Evolutionary conservation across 2,888 invertebrate genomes (phyloP), one percentile per base, ranked within the genome.

Genomic region (Lasioglossum vierecki): DNA sequence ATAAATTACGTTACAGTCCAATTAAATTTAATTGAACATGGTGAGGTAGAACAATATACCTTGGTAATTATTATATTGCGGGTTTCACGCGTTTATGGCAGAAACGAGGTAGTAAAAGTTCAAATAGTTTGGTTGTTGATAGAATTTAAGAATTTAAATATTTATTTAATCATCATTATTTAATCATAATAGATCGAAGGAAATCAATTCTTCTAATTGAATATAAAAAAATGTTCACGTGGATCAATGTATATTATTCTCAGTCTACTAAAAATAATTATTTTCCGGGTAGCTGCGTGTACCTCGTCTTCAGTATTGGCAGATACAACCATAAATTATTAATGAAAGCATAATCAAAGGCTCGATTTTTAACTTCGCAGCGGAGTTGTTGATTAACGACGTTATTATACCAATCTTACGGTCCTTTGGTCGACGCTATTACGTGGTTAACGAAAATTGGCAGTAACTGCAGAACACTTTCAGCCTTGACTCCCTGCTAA

Each of bases 401-500:
- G 74, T 80, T 83, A 88, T 63, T 73, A 46, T 73, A 26, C 60
- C 80, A 83, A 88, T 88, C 80, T 75, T 74, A 75, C 57, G 74
- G 72, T 18, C 53, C 49, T 66, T 75, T 81, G 66, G 41, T 8
- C 66, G 70, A 44, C 39, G 68, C 78, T 77, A 84, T 83, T 81
- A 88, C 68, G 80, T 41, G 39, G 70, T 68, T 87, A 85, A 88
- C 87, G 83, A 75, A 87, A 85, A 89, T 84, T 87, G 89, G 79
- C 88, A 79, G 87, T 73, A 89, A 89, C 87, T 82, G 70, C 76
- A 30, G 41, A 81, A 88, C 80, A 83, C 87, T 81, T 81, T 89
- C 81, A 85, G 53, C 73, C 66, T 41, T 76, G 63, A 76, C 46
- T 76, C 44, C n/a, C 68, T n/a, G n/a, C 44, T 44, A 35, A 82